Conservation (phyloP, 2,113 vertebrate species). For the Psilopsiagon aurifrons region DNA sequence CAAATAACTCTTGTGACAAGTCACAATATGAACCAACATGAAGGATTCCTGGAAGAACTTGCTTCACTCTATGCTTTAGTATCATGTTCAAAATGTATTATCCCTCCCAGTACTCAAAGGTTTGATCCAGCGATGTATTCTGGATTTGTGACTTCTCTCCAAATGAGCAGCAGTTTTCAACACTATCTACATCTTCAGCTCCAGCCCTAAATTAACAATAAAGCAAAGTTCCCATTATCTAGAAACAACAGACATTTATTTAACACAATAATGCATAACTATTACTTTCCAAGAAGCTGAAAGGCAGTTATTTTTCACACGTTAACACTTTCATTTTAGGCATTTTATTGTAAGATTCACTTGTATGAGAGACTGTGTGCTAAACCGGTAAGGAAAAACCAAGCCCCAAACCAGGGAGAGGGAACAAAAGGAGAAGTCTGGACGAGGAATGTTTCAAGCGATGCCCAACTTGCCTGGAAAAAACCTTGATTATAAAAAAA, state of each 20-base stretch:
- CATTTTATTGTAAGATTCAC: conserved; percentile 35
- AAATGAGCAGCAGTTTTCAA: neutral
- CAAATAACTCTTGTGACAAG: neutral
- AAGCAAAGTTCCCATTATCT: neutral
- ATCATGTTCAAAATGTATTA: neutral
- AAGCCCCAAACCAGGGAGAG: neutral
- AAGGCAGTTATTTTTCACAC: neutral
- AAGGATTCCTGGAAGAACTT: neutral
- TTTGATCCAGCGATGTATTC: neutral
- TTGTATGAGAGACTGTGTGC: neutral
- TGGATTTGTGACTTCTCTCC: neutral
- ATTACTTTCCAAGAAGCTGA: conserved; percentile 17
- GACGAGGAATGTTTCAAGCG: conserved; percentile 45
- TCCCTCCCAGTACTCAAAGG: neutral
- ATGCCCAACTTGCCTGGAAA: conserved; percentile 47
- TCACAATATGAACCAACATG: neutral
- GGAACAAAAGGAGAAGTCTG: neutral
- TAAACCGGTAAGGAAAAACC: neutral
- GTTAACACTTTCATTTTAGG: conserved; percentile 10
- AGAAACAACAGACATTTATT: conserved; percentile 18
- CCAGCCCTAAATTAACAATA: conserved; percentile 3
- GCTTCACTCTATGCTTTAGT: neutral
- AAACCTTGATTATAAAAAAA: conserved; percentile 69
- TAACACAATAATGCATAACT: conserved; percentile 12
- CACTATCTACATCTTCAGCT: neutral